Evolutionary conservation across 2,888 invertebrate genomes (phyloP).

Genomic region (Tridacna gigas): DNA sequence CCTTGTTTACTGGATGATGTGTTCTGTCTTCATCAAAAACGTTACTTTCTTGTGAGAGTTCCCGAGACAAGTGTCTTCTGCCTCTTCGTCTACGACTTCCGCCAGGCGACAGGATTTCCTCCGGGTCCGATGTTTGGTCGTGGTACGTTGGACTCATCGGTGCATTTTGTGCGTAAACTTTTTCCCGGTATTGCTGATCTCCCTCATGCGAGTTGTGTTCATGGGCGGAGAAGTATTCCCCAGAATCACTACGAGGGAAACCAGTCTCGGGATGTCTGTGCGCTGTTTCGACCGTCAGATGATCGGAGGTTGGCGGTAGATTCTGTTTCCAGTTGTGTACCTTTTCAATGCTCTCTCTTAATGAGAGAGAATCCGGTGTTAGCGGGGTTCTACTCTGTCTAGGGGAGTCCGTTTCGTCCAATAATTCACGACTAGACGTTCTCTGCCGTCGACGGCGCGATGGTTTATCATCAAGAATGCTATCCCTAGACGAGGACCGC

Average conservation of each 20-base stretch:
- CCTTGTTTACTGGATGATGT: conserved; percentile 86
- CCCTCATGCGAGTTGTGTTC: conserved; percentile 57
- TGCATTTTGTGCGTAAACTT: conserved; percentile 49
- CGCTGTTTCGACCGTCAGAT: conserved; percentile 47
- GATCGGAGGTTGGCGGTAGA: conserved; percentile 70
- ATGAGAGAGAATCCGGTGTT: conserved; percentile 80
- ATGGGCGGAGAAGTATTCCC: conserved; percentile 72
- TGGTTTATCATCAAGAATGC: conserved; percentile 76
- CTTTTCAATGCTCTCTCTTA: conserved; percentile 84
- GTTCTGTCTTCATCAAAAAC: conserved; percentile 74
- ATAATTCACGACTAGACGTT: conserved; percentile 75
- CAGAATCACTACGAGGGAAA: conserved; percentile 71
- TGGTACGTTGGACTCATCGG: conserved; percentile 36
- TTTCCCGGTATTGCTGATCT: conserved; percentile 47
- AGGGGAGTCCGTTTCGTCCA: conserved; percentile 69
- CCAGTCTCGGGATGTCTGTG: conserved; percentile 63
- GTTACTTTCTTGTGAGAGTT: conserved; percentile 75
- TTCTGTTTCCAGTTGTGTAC: conserved; percentile 83
- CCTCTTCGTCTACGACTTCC: conserved; percentile 57
- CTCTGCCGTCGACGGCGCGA: conserved; percentile 67
- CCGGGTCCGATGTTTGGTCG: conserved; percentile 43
- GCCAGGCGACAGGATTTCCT: conserved; percentile 63
- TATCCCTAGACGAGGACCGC: conserved; percentile 79
- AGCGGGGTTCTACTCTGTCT: conserved; percentile 66
- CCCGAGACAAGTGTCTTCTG: conserved; percentile 68